Evolutionary conservation across 2,797 vertebrate species (phyloP).

Genomic region (Gadopsis bispinosus): DNA sequence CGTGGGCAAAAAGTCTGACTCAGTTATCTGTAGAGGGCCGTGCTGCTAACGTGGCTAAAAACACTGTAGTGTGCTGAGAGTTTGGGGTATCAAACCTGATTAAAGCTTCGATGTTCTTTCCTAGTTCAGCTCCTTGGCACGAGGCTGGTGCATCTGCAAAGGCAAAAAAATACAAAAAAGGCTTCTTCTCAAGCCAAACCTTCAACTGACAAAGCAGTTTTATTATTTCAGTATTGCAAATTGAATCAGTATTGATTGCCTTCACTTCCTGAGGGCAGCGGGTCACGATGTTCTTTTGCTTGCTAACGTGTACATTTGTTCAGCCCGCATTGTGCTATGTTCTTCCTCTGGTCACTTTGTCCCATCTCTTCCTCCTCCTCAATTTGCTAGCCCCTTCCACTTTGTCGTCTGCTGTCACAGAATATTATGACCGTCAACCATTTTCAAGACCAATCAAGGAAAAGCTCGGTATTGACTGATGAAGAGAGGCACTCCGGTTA

Average conservation of each 20-base stretch:
- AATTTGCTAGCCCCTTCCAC: not conserved
- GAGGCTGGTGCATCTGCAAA: not conserved
- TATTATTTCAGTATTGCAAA: not conserved
- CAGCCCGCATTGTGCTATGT: not conserved
- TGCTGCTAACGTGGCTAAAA: not conserved
- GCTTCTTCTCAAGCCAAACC: not conserved
- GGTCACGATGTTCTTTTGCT: slow-evolving; percentile 6
- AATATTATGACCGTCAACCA: not conserved
- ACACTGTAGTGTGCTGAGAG: not conserved
- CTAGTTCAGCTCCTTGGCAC: no score
- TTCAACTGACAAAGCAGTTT: not conserved
- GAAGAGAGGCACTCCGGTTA: slow-evolving; percentile 13
- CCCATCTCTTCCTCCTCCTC: not conserved
- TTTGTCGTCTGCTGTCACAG: not conserved
- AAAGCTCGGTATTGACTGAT: not conserved
- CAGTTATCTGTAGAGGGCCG: no score
- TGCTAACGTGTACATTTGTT: not conserved
- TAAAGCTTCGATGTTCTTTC: not conserved
- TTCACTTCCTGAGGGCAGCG: not conserved
- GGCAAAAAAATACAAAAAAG: not conserved
- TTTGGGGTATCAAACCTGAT: not conserved
- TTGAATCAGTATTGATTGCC: no score
- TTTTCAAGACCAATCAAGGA: not conserved
- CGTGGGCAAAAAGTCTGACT: not conserved
- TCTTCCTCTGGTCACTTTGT: slow-evolving; percentile 5